Evolutionary conservation across 2,113 vertebrate species (phyloP).

Genomic region (Leucosticte australis): DNA sequence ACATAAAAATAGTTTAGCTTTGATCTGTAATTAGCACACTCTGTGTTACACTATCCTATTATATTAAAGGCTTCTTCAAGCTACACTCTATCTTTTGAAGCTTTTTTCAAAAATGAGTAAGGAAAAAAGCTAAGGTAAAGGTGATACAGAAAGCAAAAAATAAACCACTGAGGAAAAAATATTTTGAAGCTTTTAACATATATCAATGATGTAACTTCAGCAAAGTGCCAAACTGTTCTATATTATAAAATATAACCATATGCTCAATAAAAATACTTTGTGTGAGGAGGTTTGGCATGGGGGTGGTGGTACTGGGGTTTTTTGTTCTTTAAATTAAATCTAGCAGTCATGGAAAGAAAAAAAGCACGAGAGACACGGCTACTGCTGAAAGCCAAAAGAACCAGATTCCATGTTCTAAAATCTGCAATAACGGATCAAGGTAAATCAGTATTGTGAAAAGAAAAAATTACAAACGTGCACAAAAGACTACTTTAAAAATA

Average conservation of each 20-base stretch:
- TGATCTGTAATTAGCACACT: conserved; percentile 29
- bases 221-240: not conserved
- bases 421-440: not conserved
- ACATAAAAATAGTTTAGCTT: conserved; percentile 7
- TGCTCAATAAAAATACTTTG: not conserved
- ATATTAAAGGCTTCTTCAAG: not conserved
- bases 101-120: not conserved
- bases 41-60: not conserved
- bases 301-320: not conserved
- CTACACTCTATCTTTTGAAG: not conserved
- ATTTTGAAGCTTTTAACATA: not conserved
- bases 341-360: not conserved
- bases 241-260: not conserved
- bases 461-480: not conserved
- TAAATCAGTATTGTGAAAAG: not conserved
- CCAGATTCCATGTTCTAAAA: not conserved
- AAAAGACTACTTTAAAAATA: not conserved
- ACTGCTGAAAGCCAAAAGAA: not conserved
- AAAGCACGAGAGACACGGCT: not conserved
- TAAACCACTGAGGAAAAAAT: not conserved
- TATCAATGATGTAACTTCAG: not conserved
- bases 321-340: conserved; percentile 15
- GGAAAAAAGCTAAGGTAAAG: not conserved
- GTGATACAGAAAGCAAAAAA: not conserved
- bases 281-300: not conserved